A percentile compares a stretch with the other conserved stretches of the same genome.
phyloP scores from a whole-genome alignment of 2,113 vertebrate species.

The Apeltes quadracus region DNA sequence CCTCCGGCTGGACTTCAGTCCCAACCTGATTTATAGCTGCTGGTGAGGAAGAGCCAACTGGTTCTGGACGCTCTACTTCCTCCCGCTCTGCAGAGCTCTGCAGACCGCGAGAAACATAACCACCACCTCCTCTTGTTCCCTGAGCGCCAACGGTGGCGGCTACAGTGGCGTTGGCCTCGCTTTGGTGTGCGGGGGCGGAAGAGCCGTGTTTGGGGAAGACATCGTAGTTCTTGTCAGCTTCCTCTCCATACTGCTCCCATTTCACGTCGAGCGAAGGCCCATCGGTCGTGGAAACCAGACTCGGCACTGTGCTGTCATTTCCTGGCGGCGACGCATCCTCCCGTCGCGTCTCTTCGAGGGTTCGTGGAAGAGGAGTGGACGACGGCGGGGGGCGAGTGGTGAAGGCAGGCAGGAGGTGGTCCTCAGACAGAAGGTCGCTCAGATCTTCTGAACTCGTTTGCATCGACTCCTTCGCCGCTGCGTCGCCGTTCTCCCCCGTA shows the following conservation, averaged over 20 bases:
- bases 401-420: slow-evolving; percentile 67
- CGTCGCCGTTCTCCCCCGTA: background rate
- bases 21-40: slow-evolving; percentile 33
- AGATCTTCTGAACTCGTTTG: slow-evolving; percentile 24
- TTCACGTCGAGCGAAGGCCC: slow-evolving; percentile 32
- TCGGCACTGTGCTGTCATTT: slow-evolving; percentile 17
- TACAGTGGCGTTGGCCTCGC: background rate
- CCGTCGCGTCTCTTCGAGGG: slow-evolving; percentile 2
- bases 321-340: slow-evolving; percentile 27
- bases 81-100: slow-evolving; percentile 27
- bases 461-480: background rate
- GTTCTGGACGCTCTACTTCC: slow-evolving; percentile 18
- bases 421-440: slow-evolving; percentile 53
- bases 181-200: slow-evolving; percentile 3
- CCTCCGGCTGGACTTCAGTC: slow-evolving; percentile 22
- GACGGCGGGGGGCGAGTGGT: slow-evolving; percentile 27
- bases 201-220: slow-evolving; percentile 25
- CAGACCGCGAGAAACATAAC: background rate
- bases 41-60: background rate
- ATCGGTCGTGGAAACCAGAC: slow-evolving; percentile 25
- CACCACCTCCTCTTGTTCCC: slow-evolving; percentile 2
- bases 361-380: slow-evolving; percentile 41
- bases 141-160: background rate
- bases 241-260: background rate
- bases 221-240: slow-evolving; percentile 26